Base-by-base conservation (phyloP, 2,888 invertebrate genomes). In the Scaptomyza caliginosa region DNA sequence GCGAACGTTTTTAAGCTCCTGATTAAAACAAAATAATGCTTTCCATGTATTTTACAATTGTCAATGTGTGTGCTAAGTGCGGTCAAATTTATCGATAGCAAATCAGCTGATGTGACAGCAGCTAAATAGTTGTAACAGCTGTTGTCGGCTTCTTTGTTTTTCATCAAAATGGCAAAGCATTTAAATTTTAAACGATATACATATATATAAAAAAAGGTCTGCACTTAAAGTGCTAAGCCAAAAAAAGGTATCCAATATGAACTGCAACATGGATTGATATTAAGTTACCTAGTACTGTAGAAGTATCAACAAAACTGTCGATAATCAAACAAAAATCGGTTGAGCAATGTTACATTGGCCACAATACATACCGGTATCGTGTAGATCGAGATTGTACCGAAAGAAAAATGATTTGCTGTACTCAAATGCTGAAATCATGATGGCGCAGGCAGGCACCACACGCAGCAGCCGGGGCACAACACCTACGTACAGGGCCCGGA, bases 371-470 rank as follows among this genome's bases (percentile, higher is more conserved):
- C 77, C 67, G 13, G 75, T 46, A 17, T 80, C 59, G 24, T 80
- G 43, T 2, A 77, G 50, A 42, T 65, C 54, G 6, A 80, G 58
- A 19, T 86, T 86, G 46, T 76, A 71, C 28, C 74, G 70, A n/a
- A 70, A 76, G 32, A 83, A 83, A 42, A 74, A 85, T 0, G 83
- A 17, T 57, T 87, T 83, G 55, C 87, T 85, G n/a, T 81, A 86
- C 49, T 83, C 87, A 50, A 83, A 83, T 10, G 85, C 65, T 0
- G 83, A 85, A 17, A 83, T 86, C 83, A 83, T 83, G 19, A 83
- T 83, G 17, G 83, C 85, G 45, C 87, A 83, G 23, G 87, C 85
- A 3, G 83, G 83, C 7, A 86, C 77, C 5, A 83, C 85, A 3
- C 83, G 85, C 13, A 83, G 34, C 85, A 83, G 67, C 7, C 83